Conservation (phyloP, 2,797 vertebrate genomes). For the Ispidina picta region DNA sequence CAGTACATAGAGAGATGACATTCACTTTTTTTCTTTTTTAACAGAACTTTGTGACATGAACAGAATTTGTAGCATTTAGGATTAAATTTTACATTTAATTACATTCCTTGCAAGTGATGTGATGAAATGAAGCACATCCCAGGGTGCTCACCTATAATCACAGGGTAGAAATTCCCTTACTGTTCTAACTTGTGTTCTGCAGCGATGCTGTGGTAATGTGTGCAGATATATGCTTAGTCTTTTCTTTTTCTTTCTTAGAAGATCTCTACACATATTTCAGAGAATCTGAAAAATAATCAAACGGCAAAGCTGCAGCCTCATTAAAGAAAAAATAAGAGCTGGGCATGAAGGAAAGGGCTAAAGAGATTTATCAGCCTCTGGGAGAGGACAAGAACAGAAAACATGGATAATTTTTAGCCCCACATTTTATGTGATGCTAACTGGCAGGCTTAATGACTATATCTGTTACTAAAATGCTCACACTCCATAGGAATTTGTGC, state of each 20-base stretch:
- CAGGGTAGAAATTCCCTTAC: neutral
- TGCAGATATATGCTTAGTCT: neutral
- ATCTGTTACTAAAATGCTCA: constrained; percentile 31
- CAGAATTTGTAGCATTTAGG: neutral
- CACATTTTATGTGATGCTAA: neutral
- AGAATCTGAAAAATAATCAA: neutral
- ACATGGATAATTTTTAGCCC: neutral
- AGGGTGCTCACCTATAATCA: neutral
- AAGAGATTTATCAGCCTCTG: neutral
- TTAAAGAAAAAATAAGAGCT: neutral
- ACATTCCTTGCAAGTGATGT: neutral
- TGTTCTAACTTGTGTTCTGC: neutral
- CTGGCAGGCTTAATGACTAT: neutral
- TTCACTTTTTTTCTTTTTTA: neutral
- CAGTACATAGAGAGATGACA: rapidly evolving
- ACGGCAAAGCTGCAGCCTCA: neutral
- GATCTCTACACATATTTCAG: neutral
- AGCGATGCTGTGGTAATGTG: neutral
- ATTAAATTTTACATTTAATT: neutral
- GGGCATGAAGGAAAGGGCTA: neutral
- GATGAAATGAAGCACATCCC: neutral
- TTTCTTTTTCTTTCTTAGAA: neutral
- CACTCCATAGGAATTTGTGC: neutral
- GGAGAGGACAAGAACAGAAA: neutral
- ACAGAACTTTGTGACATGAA: neutral